These are phyloP conservation scores for Corydoras maculifer DNA, from an alignment of 2,113 vertebrate species.

Conservation along the genomic window DNA sequence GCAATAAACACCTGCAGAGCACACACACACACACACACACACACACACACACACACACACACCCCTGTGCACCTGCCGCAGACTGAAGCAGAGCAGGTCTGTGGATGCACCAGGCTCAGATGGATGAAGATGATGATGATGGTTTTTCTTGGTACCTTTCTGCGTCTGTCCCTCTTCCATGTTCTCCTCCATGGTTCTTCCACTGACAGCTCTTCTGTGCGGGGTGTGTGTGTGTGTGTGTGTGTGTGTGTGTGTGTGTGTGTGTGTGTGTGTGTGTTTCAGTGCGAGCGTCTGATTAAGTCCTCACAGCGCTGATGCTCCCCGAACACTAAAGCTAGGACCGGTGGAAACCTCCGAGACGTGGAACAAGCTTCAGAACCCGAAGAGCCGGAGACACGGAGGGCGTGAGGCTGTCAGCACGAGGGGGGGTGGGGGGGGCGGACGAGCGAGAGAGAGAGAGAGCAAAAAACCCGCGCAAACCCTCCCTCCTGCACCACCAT, in stretches of 20 bases:
- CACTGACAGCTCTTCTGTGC: no score
- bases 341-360: background rate
- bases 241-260: background rate
- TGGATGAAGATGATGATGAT: background rate
- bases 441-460: background rate
- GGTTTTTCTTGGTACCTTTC: constrained; percentile 65
- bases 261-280: constrained; percentile 5
- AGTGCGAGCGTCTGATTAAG: constrained; percentile 48
- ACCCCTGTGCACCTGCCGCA: background rate
- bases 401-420: constrained; percentile 8
- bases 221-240: background rate
- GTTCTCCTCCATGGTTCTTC: constrained; percentile 83
- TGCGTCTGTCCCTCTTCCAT: constrained; percentile 89
- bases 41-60: constrained; percentile 19
- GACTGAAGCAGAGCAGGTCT: background rate
- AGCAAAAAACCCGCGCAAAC: background rate
- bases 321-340: background rate
- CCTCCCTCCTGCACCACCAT: background rate
- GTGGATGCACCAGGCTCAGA: background rate
- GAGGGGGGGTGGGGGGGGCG: background rate
- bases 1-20: background rate
- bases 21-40: background rate
- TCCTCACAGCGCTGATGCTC: constrained; percentile 34
- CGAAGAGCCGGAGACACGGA: background rate
- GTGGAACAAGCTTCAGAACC: constrained; percentile 1